Evolutionary conservation across 2,888 invertebrate species (phyloP), one percentile per base, ranked within the genome.

Genomic region (Drosophila rellima): DNA sequence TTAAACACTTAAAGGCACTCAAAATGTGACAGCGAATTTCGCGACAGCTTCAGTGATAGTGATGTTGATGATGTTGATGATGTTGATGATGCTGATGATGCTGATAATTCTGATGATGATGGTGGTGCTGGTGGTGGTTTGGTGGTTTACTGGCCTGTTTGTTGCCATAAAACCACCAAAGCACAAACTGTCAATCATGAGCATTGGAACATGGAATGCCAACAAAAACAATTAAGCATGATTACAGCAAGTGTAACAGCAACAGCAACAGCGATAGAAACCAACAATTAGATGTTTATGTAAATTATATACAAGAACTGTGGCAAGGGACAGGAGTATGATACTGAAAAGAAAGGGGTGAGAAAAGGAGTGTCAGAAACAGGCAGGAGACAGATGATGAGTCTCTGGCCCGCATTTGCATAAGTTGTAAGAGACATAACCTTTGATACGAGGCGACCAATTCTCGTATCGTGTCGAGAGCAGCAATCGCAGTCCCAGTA

Each of bases 211-310:
- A 87, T 78, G 79, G 70, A 88, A 86, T 78, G 71, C 71, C 80
- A 82, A 74, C 86, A 77, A 88, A 85, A 88, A 82, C 80, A 88
- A 88, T 88, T 85, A 85, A 79, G 74, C 82, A 88, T 82, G 80
- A 83, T 85, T 88, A 88, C 82, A 85, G 68, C 82, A 85, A 85
- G 55, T 80, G 56, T 70, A 71, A 66, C 11, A 54, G 10, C 56
- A 54, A 35, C 71, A 76, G 48, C 55, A 59, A 44, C 70, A 78
- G n/a, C n/a, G n/a, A n/a, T n/a, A n/a, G n/a, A n/a, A n/a, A 64
- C 75, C 85, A 82, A 79, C 88, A 83, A 88, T 82, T 85, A 88
- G 82, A 88, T 83, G 82, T 88, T 83, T 83, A 83, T 83, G 82
- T 79, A 83, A 83, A 83, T 88, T 79, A 88, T 85, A 74, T 68